Conservation (phyloP, 2,797 vertebrate genomes). For the Sebastes iracundus region DNA sequence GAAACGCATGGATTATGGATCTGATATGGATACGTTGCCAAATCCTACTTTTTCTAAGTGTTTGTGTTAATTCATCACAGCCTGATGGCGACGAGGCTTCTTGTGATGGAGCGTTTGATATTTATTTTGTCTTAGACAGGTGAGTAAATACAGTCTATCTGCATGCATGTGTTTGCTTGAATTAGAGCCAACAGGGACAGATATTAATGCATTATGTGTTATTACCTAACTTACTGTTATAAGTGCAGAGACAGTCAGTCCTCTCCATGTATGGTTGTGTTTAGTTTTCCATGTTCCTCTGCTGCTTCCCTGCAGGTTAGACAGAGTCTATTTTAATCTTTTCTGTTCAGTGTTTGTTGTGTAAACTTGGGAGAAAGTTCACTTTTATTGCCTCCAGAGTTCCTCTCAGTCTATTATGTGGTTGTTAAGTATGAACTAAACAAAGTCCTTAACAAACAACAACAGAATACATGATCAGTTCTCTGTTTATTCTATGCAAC, state of each 20-base stretch:
- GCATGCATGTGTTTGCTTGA: neutral
- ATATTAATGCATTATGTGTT: neutral
- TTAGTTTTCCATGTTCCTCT: slow-evolving; percentile 32
- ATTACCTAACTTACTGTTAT: neutral
- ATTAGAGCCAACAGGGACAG: neutral
- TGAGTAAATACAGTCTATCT: slow-evolving; percentile 51
- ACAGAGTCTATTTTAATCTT: neutral
- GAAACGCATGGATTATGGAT: slow-evolving; percentile 68
- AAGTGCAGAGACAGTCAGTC: slow-evolving; percentile 12
- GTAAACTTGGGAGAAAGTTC: neutral
- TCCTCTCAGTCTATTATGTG: neutral
- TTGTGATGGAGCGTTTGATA: slow-evolving; percentile 91
- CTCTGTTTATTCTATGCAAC: neutral
- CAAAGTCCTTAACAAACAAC: neutral
- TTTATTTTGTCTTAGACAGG: slow-evolving; percentile 96
- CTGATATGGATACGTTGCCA: slow-evolving; percentile 42
- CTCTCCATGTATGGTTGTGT: slow-evolving; percentile 80
- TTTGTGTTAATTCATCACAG: slow-evolving; percentile 12
- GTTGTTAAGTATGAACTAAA: neutral
- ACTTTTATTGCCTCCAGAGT: neutral
- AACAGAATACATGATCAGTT: neutral
- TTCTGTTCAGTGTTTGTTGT: neutral
- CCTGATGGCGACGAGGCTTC: slow-evolving; percentile 80
- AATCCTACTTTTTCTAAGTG: slow-evolving; percentile 39
- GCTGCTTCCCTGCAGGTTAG: slow-evolving; percentile 12